These are phyloP conservation scores for Perdita meconis DNA, from an alignment of 2,888 invertebrate genomes.

Conservation along the genomic window DNA sequence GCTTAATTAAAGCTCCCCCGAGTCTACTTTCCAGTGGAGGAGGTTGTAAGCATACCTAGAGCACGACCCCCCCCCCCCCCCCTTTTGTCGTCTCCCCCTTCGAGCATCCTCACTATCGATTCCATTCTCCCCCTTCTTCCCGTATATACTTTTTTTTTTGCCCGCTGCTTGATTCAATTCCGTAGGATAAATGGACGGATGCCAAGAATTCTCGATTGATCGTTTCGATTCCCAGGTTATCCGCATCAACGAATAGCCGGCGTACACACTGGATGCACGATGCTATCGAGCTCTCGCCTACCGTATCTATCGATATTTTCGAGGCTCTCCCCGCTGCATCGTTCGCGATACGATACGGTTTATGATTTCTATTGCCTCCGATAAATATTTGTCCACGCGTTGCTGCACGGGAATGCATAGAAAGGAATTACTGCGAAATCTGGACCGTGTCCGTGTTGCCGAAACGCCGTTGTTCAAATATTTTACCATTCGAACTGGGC, in stretches of 20 bases:
- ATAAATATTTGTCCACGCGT: neutral
- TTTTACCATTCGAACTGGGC: too few relatives aligned
- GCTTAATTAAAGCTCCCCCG: conserved; percentile 68
- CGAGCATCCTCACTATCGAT: conserved; percentile 29
- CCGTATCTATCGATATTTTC: conserved; percentile 21
- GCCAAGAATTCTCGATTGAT: conserved; percentile 63
- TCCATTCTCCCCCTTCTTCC: conserved; percentile 19
- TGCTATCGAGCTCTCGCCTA: conserved; percentile 4
- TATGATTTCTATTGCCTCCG: conserved; percentile 17
- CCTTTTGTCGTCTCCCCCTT: neutral
- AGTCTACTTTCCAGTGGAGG: conserved; percentile 29
- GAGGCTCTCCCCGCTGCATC: conserved; percentile 4
- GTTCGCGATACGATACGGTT: neutral
- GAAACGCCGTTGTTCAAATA: too few relatives aligned
- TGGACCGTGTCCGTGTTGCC: too few relatives aligned
- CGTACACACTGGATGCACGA: conserved; percentile 1
- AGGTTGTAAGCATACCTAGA: conserved; percentile 37
- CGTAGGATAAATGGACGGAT: conserved; percentile 57
- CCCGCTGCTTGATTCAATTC: conserved; percentile 53
- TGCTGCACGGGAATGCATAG: neutral
- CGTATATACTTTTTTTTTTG: neutral
- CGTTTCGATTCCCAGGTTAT: conserved; percentile 66
- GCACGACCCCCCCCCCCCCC: conserved; percentile 1
- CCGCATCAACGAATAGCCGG: conserved; percentile 37
- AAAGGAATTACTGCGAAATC: neutral